Percentiles rank a stretch among this genome's conserved stretches.
Evolutionary conservation across 2,113 vertebrate species (phyloP).

Genomic region (Myotis davidii): DNA sequence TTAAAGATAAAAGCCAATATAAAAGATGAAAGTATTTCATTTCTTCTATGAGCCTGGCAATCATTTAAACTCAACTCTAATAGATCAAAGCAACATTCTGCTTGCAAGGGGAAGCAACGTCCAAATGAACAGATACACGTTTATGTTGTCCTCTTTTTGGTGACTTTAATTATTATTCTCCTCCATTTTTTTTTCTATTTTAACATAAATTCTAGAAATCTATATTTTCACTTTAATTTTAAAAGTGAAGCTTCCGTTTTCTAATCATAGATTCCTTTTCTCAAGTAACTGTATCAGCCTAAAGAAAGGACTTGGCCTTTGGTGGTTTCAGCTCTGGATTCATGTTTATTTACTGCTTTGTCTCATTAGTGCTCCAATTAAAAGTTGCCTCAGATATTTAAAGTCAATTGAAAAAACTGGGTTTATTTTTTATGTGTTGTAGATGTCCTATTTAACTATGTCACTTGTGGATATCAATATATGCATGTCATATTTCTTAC

Average conservation of each 20-base stretch:
- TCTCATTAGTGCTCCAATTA: background rate
- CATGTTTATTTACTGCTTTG: background rate
- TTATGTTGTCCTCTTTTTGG: background rate
- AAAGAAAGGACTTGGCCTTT: background rate
- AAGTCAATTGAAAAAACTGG: constrained; percentile 8
- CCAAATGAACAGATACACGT: background rate
- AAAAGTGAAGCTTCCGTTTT: background rate
- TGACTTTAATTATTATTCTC: background rate
- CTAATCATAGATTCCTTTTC: background rate
- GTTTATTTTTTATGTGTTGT: background rate
- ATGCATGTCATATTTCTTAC: background rate
- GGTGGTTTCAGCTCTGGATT: background rate
- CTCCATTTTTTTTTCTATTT: background rate
- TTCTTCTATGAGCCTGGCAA: background rate
- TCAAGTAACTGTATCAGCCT: background rate
- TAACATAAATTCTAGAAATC: constrained; percentile 10
- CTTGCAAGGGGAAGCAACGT: background rate
- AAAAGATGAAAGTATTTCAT: constrained; percentile 8
- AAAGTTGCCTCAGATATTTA: background rate
- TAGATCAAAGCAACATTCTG: background rate
- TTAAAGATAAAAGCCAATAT: constrained; percentile 1
- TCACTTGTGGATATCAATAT: background rate
- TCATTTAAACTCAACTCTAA: constrained; percentile 20
- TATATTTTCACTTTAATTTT: constrained; percentile 40
- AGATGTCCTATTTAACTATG: background rate